Base-by-base conservation (phyloP, 1,140 invertebrate genomes). In the Zaprionus ornatus region DNA sequence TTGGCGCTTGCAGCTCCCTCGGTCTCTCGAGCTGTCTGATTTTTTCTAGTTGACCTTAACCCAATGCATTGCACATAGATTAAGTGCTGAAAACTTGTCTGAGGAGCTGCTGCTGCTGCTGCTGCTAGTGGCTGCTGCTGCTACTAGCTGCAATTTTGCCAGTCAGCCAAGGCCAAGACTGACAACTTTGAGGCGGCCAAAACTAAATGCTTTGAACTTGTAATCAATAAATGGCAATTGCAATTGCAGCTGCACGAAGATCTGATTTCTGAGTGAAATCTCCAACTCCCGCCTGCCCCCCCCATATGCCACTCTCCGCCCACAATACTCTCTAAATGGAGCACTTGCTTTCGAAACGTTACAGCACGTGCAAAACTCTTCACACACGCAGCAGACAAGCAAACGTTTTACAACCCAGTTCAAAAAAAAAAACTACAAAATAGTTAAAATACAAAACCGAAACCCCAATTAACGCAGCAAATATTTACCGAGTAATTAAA, bases 31-130 rank as follows among this genome's bases (percentile, higher is more conserved):
- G 45, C 69, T 80, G 79, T 77, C 74, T 81, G 77, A 90, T 78
- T 88, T 90, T 45, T 91, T 88, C 84, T 91, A 61, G 88, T 91
- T 84, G 88, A 90, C 88, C 88, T 91, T 91, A 91, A 91, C 88
- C 88, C 84, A 91, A 91, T 90, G 88, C 84, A 80, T 74, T 79
- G 76, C 72, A 82, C 87, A 82, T 91, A 90, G 81, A 90, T 90
- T 80, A 90, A 90, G 77, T 77, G 80, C 74, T 88, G 56, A 85
- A 90, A 90, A 90, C 85, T 90, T 73, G 85, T 88, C 88, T 90
- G 77, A 85, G 80, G 80, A 80, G 84, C 81, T 90, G 50, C 29
- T 42, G 62, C 15, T 42, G 48, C 40, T 50, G 62, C 10, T 50
- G 84, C 74, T 78, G 69, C 78, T 80, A 85, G 75, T 90, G 50